Evolutionary conservation across 2,888 invertebrate genomes (phyloP), one percentile per base, ranked within the genome.

Genomic region (Nemurella pictetii): DNA sequence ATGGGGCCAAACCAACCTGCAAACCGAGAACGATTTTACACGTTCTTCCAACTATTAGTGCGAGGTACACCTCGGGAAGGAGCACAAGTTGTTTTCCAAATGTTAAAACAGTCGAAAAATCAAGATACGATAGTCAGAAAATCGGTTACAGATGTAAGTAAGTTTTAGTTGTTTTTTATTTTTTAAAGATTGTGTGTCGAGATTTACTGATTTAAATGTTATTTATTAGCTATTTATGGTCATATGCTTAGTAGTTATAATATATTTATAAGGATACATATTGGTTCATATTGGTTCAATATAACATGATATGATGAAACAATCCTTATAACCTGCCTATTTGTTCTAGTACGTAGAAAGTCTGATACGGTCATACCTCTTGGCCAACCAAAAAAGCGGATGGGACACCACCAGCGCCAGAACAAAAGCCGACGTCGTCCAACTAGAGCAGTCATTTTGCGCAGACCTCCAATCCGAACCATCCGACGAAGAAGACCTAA

Each of bases 281-380:
- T 3, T 32, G 32, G 9, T 32, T 32, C 4, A 32, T 32, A 5
- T 32, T 32, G 32, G 32, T n/a, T n/a, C n/a, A n/a, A n/a, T n/a
- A n/a, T n/a, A n/a, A n/a, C n/a, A n/a, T n/a, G n/a, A n/a, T n/a
- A n/a, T n/a, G n/a, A n/a, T n/a, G n/a, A n/a, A n/a, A n/a, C n/a
- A 80, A 0, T 83, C 4, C 32, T 84, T 25, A 28, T 84, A n/a
- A 84, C 29, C 78, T 27, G 87, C 87, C 20, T 88, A 87, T 77
- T 89, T 88, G 85, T 89, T 91, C n/a, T 90, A 95, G 93, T 96
- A 95, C 89, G 94, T 95, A 86, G 95, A 95, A 89, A 94, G 95
- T 87, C 93, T 95, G 88, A 94, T 95, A 0, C 94, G 94, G 35
- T 95, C 95, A 0, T 96, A 95, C 89, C 93, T 95, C 1, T 26